phyloP scores from a whole-genome alignment of 2,797 vertebrate genomes.

The Karalla daura region DNA sequence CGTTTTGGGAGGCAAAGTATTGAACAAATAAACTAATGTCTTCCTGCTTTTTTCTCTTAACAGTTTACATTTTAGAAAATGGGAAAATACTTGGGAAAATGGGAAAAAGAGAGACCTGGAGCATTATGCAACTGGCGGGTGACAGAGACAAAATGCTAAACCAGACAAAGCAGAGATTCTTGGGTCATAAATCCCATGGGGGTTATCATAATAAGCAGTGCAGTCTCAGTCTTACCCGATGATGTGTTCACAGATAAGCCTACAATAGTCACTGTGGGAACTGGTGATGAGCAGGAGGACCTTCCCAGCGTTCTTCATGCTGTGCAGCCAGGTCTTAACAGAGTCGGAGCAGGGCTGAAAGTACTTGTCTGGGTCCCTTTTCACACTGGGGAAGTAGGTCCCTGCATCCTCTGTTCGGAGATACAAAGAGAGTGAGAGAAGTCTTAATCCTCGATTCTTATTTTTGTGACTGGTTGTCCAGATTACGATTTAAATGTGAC shows the following conservation, averaged over 20 bases:
- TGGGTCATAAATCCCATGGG: conserved; percentile 21
- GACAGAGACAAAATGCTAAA: background rate
- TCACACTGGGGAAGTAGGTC: conserved; percentile 93
- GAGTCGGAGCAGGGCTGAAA: conserved; percentile 90
- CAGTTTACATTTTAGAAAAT: background rate
- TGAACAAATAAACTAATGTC: no score
- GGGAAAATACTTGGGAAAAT: no score
- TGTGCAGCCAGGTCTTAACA: conserved; percentile 91
- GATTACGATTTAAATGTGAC: no score
- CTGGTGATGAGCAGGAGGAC: conserved; percentile 93
- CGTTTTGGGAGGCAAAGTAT: background rate
- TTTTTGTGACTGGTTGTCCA: no score
- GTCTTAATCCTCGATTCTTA: background rate
- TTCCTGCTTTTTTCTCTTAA: background rate
- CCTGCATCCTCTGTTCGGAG: conserved; percentile 89
- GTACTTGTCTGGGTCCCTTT: conserved; percentile 89
- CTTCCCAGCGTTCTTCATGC: conserved; percentile 91
- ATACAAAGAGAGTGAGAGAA: conserved; percentile 26
- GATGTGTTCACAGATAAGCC: conserved; percentile 91
- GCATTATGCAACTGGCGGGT: no score
- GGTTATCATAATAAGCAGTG: background rate
- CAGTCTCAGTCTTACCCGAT: conserved; percentile 86
- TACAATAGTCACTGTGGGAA: conserved; percentile 97
- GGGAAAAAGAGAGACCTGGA: no score
- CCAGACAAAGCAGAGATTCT: background rate